phyloP scores from a whole-genome alignment of 92 coral and sea anemone species.

The Porites cylindrica region DNA sequence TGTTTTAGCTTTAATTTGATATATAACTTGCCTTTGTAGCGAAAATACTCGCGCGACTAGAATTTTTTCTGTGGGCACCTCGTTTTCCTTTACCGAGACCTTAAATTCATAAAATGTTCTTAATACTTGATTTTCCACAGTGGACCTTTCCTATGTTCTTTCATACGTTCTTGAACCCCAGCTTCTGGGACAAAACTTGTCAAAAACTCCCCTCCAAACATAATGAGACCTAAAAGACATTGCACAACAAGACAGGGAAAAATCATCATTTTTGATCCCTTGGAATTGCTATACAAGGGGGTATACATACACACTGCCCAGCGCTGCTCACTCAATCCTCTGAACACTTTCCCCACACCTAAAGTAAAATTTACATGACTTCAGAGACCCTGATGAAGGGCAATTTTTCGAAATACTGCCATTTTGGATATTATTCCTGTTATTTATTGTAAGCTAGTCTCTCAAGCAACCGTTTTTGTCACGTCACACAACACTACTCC shows the following conservation, averaged over 20 bases:
- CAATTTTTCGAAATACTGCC: neutral
- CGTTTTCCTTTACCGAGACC: too few relatives aligned
- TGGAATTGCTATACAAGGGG: too few relatives aligned
- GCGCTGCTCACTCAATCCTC: conserved; percentile 96
- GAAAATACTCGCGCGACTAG: too few relatives aligned
- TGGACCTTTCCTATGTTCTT: conserved; percentile 82
- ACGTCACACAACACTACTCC: too few relatives aligned
- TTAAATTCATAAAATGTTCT: neutral
- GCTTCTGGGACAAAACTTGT: conserved; percentile 89
- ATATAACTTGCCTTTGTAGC: too few relatives aligned
- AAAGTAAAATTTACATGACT: neutral
- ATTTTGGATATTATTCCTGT: neutral
- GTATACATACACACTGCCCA: conserved; percentile 96
- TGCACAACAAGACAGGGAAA: neutral
- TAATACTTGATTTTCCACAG: conserved; percentile 84
- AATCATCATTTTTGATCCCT: too few relatives aligned
- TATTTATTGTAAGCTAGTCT: too few relatives aligned
- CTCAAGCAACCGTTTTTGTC: too few relatives aligned
- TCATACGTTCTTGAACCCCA: conserved; percentile 88
- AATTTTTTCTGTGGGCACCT: too few relatives aligned
- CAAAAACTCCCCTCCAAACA: conserved; percentile 89
- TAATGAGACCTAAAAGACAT: conserved; percentile 69
- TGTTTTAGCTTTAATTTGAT: too few relatives aligned
- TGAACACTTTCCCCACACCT: conserved; percentile 98
- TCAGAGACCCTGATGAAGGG: neutral